These are phyloP conservation scores for Vulpes vulpes DNA, from an alignment of 2,113 vertebrate species.

Conservation along the genomic window DNA sequence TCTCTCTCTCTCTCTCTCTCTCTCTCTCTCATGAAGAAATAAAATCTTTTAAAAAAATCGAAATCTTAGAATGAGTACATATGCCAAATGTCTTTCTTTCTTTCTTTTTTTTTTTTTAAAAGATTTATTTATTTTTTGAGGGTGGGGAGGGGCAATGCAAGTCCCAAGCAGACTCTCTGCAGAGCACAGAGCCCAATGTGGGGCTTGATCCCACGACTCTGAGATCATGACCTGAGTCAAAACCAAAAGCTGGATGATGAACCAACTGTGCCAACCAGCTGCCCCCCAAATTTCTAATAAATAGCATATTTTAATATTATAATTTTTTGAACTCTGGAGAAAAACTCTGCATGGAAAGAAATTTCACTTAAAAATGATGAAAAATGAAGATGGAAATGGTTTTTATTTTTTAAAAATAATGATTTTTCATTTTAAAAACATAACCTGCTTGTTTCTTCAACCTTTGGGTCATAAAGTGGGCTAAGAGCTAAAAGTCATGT, in stretches of 20 bases:
- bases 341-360: slow-evolving; percentile 7
- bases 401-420: background rate
- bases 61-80: background rate
- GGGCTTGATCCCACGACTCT: background rate
- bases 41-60: background rate
- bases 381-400: slow-evolving; percentile 31
- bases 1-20: too few relatives aligned
- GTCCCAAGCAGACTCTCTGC: background rate
- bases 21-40: too few relatives aligned
- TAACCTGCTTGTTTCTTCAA: slow-evolving; percentile 38
- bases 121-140: background rate
- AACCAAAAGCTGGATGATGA: background rate
- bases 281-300: background rate
- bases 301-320: background rate
- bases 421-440: too few relatives aligned
- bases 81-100: background rate
- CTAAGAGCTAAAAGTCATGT: background rate
- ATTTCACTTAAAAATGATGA: background rate
- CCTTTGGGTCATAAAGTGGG: background rate
- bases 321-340: background rate
- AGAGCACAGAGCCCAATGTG: background rate
- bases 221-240: background rate
- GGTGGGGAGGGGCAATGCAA: background rate
- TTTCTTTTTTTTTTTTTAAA: background rate
- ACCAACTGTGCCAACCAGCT: background rate